Conservation (phyloP, 2,113 vertebrate genomes). For the Sceloporus undulatus region DNA sequence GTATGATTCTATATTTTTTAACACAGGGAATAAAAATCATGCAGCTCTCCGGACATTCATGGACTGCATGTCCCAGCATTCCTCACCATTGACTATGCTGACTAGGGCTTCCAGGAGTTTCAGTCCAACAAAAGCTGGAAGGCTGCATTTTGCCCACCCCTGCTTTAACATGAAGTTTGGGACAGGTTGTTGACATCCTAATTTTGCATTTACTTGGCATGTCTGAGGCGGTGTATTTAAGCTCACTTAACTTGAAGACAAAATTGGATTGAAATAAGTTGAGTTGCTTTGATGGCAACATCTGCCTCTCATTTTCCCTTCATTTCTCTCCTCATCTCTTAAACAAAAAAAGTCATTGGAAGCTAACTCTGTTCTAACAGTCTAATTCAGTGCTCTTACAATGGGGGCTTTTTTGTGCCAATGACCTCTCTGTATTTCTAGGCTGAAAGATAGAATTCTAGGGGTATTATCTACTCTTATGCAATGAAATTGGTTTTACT, state of each 20-base stretch:
- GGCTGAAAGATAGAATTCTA: not conserved
- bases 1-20: not conserved
- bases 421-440: not conserved
- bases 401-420: not conserved
- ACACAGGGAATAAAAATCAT: no score
- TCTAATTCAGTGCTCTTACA: not conserved
- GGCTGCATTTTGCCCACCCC: no score
- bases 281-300: not conserved
- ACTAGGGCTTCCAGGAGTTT: no score
- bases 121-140: no score
- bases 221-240: not conserved
- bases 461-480: slow-evolving; percentile 35
- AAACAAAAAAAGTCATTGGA: not conserved
- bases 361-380: not conserved
- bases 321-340: slow-evolving; percentile 12
- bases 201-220: not conserved
- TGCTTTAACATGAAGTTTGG: not conserved
- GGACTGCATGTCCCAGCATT: no score
- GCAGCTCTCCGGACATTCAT: no score
- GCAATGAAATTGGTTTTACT: slow-evolving; percentile 29
- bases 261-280: slow-evolving; percentile 1
- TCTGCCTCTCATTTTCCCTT: not conserved
- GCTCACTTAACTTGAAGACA: not conserved
- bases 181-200: not conserved
- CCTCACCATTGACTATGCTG: no score